Evolutionary conservation across 1,140 invertebrate species (phyloP).

Genomic region (Chymomyza costata): DNA sequence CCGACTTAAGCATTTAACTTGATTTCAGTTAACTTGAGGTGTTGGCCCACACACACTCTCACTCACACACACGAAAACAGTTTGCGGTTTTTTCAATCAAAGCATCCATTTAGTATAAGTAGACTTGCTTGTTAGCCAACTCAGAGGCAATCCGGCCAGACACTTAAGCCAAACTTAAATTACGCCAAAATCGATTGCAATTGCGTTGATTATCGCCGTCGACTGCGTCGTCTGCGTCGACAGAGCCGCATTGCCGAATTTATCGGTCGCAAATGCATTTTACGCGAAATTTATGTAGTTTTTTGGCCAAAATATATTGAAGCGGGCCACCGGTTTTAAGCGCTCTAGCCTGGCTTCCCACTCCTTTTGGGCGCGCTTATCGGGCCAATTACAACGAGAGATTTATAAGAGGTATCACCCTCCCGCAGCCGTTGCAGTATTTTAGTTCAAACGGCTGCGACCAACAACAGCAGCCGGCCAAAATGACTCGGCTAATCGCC

Average conservation of each 20-base stretch:
- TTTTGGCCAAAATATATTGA: conserved; percentile 33
- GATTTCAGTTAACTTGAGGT: too few relatives aligned
- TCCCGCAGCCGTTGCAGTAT: conserved; percentile 44
- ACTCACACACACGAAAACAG: conserved; percentile 8
- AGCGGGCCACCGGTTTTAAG: conserved; percentile 63
- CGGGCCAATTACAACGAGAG: conserved; percentile 67
- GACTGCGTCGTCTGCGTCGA: conserved; percentile 10
- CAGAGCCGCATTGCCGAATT: conserved; percentile 56
- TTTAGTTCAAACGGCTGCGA: conserved; percentile 52
- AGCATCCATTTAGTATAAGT: conserved; percentile 70
- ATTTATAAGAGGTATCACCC: conserved; percentile 50
- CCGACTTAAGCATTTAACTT: too few relatives aligned
- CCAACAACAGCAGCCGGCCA: conserved; percentile 46
- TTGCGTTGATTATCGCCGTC: conserved; percentile 68
- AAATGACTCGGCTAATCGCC: conserved; percentile 58
- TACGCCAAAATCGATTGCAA: conserved; percentile 71
- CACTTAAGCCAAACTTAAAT: conserved; percentile 70
- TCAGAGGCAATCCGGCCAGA: conserved; percentile 9
- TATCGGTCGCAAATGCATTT: conserved; percentile 68
- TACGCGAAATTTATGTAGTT: conserved; percentile 71
- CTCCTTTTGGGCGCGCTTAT: conserved; percentile 40
- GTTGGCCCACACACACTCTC: conserved; percentile 43
- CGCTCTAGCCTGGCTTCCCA: conserved; percentile 40
- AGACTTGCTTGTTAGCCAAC: conserved; percentile 40
- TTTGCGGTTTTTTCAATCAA: conserved; percentile 32